A percentile compares a stretch with the other conserved stretches of the same genome.
Conservation (phyloP, 2,888 invertebrate species). For the Apamea epomidion region DNA sequence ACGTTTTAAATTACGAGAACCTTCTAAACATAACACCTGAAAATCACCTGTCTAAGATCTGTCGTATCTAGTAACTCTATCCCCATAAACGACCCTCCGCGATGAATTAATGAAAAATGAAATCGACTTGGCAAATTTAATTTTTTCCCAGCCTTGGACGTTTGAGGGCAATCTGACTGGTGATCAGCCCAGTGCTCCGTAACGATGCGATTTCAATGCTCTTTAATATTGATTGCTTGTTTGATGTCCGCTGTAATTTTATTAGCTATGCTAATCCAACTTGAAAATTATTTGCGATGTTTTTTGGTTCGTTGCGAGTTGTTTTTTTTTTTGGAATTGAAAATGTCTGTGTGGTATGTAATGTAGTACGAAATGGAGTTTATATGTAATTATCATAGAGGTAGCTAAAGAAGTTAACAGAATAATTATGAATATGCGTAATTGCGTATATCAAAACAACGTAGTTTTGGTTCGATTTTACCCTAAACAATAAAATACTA, state of each 20-base stretch:
- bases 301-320: background rate
- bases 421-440: no score
- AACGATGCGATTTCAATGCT: constrained; percentile 73
- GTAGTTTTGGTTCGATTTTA: background rate
- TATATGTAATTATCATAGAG: background rate
- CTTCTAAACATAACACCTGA: background rate
- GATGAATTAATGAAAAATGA: constrained; percentile 89
- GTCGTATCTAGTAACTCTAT: constrained; percentile 56
- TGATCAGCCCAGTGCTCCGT: constrained; percentile 75
- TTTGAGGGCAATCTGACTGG: constrained; percentile 73
- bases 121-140: constrained; percentile 89
- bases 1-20: no score
- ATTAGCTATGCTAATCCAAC: constrained; percentile 63
- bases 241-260: constrained; percentile 64
- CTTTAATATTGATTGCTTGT: constrained; percentile 77
- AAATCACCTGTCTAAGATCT: background rate
- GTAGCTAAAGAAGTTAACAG: no score
- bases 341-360: background rate
- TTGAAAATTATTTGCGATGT: constrained; percentile 45
- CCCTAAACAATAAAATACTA: background rate
- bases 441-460: background rate
- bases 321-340: background rate
- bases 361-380: background rate
- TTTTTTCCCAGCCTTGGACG: constrained; percentile 78
- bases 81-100: constrained; percentile 75